These are phyloP conservation scores for Rhabdomys pumilio DNA, from an alignment of 2,797 vertebrate species.

Conservation along the genomic window DNA sequence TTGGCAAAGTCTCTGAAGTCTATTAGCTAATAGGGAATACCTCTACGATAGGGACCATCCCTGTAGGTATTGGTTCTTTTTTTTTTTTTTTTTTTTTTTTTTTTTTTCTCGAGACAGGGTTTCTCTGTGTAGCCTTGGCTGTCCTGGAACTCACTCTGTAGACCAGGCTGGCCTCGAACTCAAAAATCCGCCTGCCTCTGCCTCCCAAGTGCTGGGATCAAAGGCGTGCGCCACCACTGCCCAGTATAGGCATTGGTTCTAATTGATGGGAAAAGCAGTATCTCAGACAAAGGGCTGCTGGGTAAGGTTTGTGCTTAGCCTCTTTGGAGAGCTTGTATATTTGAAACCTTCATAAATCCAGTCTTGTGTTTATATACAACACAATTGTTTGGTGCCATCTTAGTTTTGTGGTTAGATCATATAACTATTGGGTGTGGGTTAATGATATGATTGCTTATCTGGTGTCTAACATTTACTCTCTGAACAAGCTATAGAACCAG, in stretches of 20 bases:
- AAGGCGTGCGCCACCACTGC: too few relatives aligned
- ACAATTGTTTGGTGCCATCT: constrained; percentile 2
- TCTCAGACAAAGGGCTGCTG: neutral
- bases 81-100: too few relatives aligned
- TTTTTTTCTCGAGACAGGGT: too few relatives aligned
- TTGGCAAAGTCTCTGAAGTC: constrained; percentile 39
- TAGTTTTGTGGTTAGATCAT: neutral
- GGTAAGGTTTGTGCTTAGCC: neutral
- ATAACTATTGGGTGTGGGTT: neutral
- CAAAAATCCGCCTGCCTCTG: too few relatives aligned
- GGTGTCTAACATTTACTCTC: constrained; percentile 20
- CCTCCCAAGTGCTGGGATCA: too few relatives aligned
- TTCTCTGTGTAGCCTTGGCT: too few relatives aligned
- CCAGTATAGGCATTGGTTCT: neutral
- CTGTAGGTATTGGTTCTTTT: neutral
- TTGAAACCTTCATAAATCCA: constrained; percentile 9
- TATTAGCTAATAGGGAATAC: constrained; percentile 11
- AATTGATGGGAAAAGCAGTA: neutral
- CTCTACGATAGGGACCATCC: neutral
- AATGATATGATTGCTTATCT: constrained; percentile 22
- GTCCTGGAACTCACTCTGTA: too few relatives aligned
- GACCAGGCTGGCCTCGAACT: too few relatives aligned
- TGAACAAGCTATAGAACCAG: constrained; percentile 18
- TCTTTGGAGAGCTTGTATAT: constrained; percentile 10
- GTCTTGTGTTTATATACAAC: constrained; percentile 16